Evolutionary conservation across 2,113 vertebrate species (phyloP).

Genomic region (Sinocyclocheilus rhinocerous): DNA sequence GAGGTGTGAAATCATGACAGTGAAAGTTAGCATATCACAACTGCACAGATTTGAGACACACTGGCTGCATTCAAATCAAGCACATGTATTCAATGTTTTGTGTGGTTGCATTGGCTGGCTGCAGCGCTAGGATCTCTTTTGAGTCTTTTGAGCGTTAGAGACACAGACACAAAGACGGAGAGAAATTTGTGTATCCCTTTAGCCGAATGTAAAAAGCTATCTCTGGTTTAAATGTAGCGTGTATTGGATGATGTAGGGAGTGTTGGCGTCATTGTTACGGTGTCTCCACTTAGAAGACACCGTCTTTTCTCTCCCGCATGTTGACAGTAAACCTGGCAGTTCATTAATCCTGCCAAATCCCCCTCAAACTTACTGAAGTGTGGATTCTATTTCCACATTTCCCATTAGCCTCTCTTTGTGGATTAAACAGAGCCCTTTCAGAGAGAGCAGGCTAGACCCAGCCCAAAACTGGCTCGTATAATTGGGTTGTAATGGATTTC

Average conservation of each 20-base stretch:
- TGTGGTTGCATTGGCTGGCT: conserved; percentile 11
- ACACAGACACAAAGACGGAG: conserved; percentile 15
- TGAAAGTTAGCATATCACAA: conserved; percentile 20
- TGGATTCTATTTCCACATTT: conserved; percentile 83
- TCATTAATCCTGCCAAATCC: conserved; percentile 78
- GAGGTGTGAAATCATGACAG: background rate
- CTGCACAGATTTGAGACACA: background rate
- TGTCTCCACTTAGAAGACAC: conserved; percentile 1
- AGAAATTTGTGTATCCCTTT: conserved; percentile 8
- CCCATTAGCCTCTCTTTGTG: conserved; percentile 81
- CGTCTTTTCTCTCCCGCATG: conserved; percentile 69
- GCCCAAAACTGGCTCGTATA: conserved; percentile 68
- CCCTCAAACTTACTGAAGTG: conserved; percentile 76
- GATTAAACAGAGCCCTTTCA: conserved; percentile 76
- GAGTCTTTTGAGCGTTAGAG: conserved; percentile 25
- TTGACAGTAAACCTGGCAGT: conserved; percentile 75
- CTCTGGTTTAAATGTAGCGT: conserved; percentile 17
- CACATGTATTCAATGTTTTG: background rate
- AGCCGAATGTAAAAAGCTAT: conserved; percentile 26
- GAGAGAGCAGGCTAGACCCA: conserved; percentile 69
- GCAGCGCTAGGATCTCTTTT: background rate
- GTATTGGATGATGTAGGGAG: conserved; percentile 12
- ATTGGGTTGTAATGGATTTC: conserved; percentile 81
- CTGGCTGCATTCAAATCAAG: conserved; percentile 16
- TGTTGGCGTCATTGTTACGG: background rate